phyloP scores from a whole-genome alignment of 2,113 vertebrate genomes.

The Chiloscyllium plagiosum region DNA sequence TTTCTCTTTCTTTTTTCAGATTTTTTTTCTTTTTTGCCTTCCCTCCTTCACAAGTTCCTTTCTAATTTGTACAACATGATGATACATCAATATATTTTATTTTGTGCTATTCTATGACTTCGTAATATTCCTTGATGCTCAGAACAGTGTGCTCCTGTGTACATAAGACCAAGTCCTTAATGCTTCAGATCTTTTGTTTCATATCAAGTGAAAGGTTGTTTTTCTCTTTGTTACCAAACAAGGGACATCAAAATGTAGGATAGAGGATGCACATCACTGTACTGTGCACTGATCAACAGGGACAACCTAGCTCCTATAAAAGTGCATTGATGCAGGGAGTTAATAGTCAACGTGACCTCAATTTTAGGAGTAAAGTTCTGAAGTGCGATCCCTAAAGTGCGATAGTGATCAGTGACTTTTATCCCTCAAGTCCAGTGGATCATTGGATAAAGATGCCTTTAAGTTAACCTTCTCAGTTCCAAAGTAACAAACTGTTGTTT shows the following conservation, averaged over 20 bases:
- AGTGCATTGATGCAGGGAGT: neutral
- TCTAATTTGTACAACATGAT: neutral
- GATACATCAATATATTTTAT: neutral
- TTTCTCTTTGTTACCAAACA: neutral
- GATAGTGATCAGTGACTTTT: neutral
- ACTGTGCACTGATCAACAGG: neutral
- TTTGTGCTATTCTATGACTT: neutral
- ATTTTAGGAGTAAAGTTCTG: neutral
- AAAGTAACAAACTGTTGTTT: neutral
- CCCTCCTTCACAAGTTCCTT: neutral
- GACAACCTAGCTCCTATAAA: neutral
- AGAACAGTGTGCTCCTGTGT: neutral
- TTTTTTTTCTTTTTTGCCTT: neutral
- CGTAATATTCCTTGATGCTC: neutral
- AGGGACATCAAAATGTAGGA: neutral
- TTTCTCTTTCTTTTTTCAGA: neutral
- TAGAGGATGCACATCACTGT: neutral
- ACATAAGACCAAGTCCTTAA: neutral
- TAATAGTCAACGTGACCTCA: neutral
- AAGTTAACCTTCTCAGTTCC: slow-evolving; percentile 11
- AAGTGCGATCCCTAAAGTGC: neutral
- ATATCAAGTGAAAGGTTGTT: neutral
- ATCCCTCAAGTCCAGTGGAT: too few relatives aligned
- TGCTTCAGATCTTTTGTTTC: neutral
- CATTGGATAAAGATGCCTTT: neutral